Evolutionary conservation across 2,113 vertebrate genomes (phyloP).

Genomic region (Leiothrix lutea): DNA sequence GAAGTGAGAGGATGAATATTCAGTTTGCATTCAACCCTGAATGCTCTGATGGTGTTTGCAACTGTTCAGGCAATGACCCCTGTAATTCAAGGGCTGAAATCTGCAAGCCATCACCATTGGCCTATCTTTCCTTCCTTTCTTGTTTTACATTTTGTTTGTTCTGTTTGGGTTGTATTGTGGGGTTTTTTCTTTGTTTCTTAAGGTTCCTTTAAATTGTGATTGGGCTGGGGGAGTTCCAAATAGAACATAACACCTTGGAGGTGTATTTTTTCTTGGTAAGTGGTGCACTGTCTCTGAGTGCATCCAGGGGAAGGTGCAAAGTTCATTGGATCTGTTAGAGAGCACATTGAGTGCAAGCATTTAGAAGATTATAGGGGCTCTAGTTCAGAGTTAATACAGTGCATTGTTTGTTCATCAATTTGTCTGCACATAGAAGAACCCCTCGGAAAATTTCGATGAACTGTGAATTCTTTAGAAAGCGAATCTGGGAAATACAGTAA

Average conservation of each 20-base stretch:
- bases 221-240: not conserved
- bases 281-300: not conserved
- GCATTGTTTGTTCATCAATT: not conserved
- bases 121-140: not conserved
- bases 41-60: not conserved
- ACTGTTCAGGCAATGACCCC: not conserved
- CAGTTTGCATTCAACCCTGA: conserved; percentile 5
- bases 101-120: not conserved
- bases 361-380: not conserved
- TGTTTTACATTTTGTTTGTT: not conserved
- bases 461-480: not conserved
- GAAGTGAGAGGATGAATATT: not conserved
- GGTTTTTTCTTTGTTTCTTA: not conserved
- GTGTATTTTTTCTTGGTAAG: not conserved
- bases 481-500: not conserved
- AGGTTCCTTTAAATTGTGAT: not conserved
- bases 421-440: not conserved
- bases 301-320: not conserved
- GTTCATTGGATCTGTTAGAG: not conserved
- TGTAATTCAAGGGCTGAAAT: not conserved
- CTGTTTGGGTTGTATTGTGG: not conserved
- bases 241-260: not conserved
- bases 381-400: not conserved
- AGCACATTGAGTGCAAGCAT: not conserved
- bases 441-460: not conserved